Conservation (phyloP, 2,888 invertebrate genomes). For the Eristalinus sepulchralis region DNA sequence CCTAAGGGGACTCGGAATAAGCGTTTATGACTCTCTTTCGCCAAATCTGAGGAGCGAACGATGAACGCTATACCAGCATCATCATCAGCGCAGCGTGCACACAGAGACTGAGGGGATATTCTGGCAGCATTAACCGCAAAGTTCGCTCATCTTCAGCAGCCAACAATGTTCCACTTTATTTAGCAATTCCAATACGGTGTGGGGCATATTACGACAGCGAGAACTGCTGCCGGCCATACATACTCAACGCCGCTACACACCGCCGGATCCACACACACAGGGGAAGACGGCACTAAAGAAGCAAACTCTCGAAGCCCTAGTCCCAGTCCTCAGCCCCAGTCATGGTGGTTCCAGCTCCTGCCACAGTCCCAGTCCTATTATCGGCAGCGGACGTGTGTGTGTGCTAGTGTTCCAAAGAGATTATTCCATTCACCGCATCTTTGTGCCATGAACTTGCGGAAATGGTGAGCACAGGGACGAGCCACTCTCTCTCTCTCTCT, state of each 20-base stretch:
- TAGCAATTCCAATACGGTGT: conserved; percentile 49
- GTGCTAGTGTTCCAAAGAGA: conserved; percentile 41
- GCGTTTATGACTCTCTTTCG: conserved; percentile 58
- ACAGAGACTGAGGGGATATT: background rate
- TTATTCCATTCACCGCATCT: conserved; percentile 31
- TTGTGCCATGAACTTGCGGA: background rate
- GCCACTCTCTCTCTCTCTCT: background rate
- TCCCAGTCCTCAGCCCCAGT: background rate
- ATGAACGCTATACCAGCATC: background rate
- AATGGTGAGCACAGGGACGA: background rate
- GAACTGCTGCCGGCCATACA: background rate
- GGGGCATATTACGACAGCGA: conserved; percentile 23
- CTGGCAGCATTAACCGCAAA: conserved; percentile 12
- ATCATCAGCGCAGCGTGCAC: background rate
- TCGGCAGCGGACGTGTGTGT: conserved; percentile 8
- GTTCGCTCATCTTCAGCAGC: conserved; percentile 43
- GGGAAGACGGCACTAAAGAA: background rate
- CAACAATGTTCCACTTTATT: conserved; percentile 48
- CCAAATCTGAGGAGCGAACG: conserved; percentile 7
- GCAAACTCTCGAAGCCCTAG: background rate
- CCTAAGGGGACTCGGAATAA: conserved; percentile 51
- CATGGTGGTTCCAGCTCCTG: no score
- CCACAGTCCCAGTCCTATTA: background rate
- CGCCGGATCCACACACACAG: background rate
- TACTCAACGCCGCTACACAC: background rate